A percentile compares a stretch with the other conserved stretches of the same genome.
These are phyloP conservation scores for Epizoanthus stellaris DNA, from an alignment of 92 coral and sea anemone genomes.

Conservation along the genomic window DNA sequence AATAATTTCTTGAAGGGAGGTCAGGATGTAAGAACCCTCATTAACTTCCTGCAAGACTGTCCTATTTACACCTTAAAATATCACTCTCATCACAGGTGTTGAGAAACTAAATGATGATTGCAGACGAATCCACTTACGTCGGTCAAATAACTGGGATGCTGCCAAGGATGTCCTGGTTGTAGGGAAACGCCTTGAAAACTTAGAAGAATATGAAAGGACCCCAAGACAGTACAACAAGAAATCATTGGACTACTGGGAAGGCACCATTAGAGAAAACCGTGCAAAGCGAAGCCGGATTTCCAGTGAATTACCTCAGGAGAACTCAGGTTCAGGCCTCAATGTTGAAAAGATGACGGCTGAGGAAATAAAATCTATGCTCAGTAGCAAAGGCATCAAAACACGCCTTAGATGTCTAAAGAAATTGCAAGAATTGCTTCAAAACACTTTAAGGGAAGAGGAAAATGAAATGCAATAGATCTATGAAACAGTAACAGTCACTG, in stretches of 20 bases:
- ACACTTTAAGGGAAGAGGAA: no score
- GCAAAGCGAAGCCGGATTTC: constrained; percentile 12
- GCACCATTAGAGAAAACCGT: constrained; percentile 30
- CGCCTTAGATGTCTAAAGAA: not conserved
- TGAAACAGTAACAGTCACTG: no score
- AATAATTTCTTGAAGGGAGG: not conserved
- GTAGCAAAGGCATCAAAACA: constrained; percentile 34
- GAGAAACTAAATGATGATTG: constrained; percentile 67
- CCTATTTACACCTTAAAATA: not conserved
- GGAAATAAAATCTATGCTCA: constrained; percentile 29
- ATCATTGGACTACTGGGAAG: constrained; percentile 33
- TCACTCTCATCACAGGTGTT: constrained; percentile 45
- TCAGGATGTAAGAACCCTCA: not conserved
- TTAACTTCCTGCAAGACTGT: not conserved
- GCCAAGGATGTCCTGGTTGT: constrained; percentile 61
- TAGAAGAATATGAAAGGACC: constrained; percentile 37
- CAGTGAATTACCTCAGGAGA: constrained; percentile 9
- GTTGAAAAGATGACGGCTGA: constrained; percentile 37
- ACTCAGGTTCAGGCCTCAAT: not conserved
- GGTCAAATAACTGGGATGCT: constrained; percentile 68
- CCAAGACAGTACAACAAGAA: constrained; percentile 40
- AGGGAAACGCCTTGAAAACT: constrained; percentile 31
- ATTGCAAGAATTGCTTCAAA: no score
- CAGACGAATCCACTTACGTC: constrained; percentile 54
- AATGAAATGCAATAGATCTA: no score